phyloP scores from a whole-genome alignment of 2,797 vertebrate species.

The Mormyrops boulengeri region DNA sequence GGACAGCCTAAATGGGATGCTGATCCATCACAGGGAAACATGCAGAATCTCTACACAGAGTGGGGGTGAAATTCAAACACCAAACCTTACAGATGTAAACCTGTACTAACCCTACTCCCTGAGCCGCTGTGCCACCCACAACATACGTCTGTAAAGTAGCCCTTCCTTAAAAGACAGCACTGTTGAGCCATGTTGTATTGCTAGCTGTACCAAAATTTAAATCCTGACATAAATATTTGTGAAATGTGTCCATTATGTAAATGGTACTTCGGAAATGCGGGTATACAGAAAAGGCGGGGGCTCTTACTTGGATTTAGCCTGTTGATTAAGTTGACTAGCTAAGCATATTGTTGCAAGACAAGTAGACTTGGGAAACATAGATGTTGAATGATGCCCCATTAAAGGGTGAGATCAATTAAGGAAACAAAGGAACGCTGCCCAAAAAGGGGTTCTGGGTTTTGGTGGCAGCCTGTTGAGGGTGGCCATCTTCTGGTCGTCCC shows the following conservation, averaged over 20 bases:
- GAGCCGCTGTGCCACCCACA: not conserved
- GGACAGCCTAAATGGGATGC: not conserved
- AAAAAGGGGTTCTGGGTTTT: not conserved
- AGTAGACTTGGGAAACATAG: not conserved
- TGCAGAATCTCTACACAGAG: not conserved
- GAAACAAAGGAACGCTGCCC: not conserved
- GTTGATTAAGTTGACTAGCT: not conserved
- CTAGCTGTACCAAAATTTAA: not conserved
- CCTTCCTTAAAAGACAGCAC: not conserved
- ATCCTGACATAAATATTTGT: not conserved
- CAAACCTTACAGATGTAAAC: not conserved
- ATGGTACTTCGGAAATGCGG: not conserved
- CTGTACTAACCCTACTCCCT: not conserved
- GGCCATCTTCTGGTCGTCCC: not conserved
- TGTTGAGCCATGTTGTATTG: not conserved
- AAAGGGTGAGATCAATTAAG: not conserved
- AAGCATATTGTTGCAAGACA: not conserved
- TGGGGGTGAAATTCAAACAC: not conserved
- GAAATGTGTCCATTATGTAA: not conserved
- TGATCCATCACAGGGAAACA: not conserved
- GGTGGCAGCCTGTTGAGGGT: not conserved
- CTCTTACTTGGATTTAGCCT: not conserved
- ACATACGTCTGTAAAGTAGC: not conserved
- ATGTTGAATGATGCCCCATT: not conserved
- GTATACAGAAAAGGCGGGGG: not conserved